Percentiles rank a stretch among this genome's conserved stretches.
These are phyloP conservation scores for Heliothis virescens DNA, from an alignment of 1,140 invertebrate species.

Conservation along the genomic window DNA sequence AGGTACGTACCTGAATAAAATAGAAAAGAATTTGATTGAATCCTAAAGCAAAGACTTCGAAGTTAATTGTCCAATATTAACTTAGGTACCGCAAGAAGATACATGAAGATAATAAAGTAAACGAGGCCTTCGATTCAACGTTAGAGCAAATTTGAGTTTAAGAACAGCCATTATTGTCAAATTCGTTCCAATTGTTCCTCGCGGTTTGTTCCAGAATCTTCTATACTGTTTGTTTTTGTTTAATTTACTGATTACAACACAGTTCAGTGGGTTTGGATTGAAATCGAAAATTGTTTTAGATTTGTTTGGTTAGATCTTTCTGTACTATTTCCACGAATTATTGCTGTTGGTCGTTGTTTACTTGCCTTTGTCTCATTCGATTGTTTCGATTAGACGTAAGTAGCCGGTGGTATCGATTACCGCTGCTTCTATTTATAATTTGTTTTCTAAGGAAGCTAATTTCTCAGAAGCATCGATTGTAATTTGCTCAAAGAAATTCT, in stretches of 20 bases:
- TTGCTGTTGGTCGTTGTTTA: conserved; percentile 18
- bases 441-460: background rate
- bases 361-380: conserved; percentile 12
- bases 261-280: conserved; percentile 49
- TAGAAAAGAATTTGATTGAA: too few relatives aligned
- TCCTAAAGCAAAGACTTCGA: conserved; percentile 10
- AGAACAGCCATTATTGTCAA: conserved; percentile 44
- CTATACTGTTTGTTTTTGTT: conserved; percentile 51
- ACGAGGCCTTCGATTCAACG: conserved; percentile 21
- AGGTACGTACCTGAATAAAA: too few relatives aligned
- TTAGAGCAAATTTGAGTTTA: conserved; percentile 20
- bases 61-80: conserved; percentile 8
- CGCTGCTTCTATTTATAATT: background rate
- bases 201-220: conserved; percentile 19
- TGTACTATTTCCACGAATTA: conserved; percentile 40
- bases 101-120: conserved; percentile 41
- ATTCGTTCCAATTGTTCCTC: conserved; percentile 42
- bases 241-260: conserved; percentile 53
- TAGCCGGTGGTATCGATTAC: conserved; percentile 9
- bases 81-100: background rate
- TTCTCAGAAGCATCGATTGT: background rate
- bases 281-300: conserved; percentile 52
- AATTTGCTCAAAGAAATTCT: too few relatives aligned
- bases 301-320: conserved; percentile 44
- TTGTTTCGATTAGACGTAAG: conserved; percentile 8